Conservation (phyloP, 2,113 vertebrate species). For the Phaethornis superciliosus region DNA sequence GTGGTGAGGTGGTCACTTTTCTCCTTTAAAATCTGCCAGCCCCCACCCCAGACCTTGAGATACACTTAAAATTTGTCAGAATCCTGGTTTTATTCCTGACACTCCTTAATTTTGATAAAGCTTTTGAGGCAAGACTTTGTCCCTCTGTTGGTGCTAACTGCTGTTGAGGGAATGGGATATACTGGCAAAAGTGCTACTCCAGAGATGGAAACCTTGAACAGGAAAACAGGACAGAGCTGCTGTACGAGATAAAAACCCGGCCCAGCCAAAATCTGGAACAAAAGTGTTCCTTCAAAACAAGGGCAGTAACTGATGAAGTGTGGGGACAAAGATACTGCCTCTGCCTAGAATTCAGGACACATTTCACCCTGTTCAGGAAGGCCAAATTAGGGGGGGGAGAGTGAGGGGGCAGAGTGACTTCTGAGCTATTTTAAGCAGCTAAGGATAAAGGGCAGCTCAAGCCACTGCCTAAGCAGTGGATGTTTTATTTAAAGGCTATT, state of each 20-base stretch:
- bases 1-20: neutral
- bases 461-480: neutral
- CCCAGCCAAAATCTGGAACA: neutral
- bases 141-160: accelerated
- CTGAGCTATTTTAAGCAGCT: neutral
- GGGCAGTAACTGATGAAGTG: neutral
- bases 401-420: neutral
- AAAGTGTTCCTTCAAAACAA: neutral
- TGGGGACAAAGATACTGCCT: neutral
- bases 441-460: neutral
- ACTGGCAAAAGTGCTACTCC: neutral
- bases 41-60: neutral
- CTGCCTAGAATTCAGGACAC: neutral
- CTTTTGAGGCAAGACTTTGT: neutral
- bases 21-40: neutral
- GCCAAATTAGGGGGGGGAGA: neutral
- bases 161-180: accelerated
- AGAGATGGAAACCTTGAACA: neutral
- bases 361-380: neutral
- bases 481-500: slow-evolving; percentile 16
- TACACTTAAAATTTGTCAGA: accelerated
- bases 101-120: neutral
- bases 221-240: neutral
- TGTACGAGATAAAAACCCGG: neutral
- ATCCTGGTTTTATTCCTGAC: neutral